A percentile compares a stretch with the other conserved stretches of the same genome.
Evolutionary conservation across 2,888 invertebrate species (phyloP).

Genomic region (Drosophila anomalipes): DNA sequence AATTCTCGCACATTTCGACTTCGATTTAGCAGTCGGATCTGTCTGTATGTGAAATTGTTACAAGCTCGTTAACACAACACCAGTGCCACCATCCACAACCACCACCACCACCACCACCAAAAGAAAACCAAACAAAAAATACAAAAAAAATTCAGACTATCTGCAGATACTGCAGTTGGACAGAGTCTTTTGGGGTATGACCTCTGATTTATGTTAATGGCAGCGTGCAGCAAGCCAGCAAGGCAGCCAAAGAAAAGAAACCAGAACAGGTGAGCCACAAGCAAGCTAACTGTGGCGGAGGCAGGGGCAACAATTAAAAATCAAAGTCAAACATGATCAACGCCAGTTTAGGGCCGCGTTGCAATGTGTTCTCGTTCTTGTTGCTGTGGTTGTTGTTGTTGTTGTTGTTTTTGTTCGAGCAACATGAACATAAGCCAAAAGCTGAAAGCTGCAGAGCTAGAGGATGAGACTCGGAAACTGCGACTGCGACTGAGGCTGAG

Average conservation of each 20-base stretch:
- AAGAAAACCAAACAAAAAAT: constrained; percentile 14
- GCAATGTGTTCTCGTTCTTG: constrained; percentile 57
- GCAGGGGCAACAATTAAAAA: constrained; percentile 84
- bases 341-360: constrained; percentile 80
- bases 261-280: constrained; percentile 76
- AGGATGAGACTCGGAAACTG: constrained; percentile 28
- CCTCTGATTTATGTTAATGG: constrained; percentile 80
- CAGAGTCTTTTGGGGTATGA: constrained; percentile 53
- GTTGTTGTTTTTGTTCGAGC: constrained; percentile 59
- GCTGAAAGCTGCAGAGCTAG: constrained; percentile 10
- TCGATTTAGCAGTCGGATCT: constrained; percentile 46
- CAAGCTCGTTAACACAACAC: constrained; percentile 84
- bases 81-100: constrained; percentile 63
- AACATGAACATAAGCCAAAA: constrained; percentile 76
- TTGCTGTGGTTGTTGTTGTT: constrained; percentile 19
- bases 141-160: background rate
- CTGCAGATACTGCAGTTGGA: constrained; percentile 27
- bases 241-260: constrained; percentile 9
- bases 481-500: constrained; percentile 17
- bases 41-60: constrained; percentile 81
- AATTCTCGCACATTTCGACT: constrained; percentile 69
- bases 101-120: background rate
- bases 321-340: constrained; percentile 85
- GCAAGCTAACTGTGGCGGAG: constrained; percentile 19
- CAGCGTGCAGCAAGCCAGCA: constrained; percentile 30